A percentile compares a stretch with the other conserved stretches of the same genome.
phyloP scores from a whole-genome alignment of 23 tunicate genomes.

The Clavelina lepadiformis region DNA sequence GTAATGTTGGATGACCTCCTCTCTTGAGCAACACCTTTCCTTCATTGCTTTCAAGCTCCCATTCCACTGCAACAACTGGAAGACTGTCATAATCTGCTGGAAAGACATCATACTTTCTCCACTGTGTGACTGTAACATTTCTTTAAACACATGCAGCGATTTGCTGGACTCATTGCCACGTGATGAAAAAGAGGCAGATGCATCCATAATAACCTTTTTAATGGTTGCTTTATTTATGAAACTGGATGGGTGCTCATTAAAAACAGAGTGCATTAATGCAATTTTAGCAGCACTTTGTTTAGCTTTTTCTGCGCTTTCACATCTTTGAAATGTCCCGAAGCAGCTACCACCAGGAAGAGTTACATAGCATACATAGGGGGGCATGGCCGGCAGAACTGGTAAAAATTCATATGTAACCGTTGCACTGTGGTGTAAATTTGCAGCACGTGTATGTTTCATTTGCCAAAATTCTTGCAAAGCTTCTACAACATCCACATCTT shows the following conservation, averaged over 20 bases:
- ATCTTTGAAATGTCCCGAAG: constrained; percentile 50
- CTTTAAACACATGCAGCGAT: constrained; percentile 32
- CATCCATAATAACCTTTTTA: constrained; percentile 30
- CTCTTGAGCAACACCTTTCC: constrained; percentile 45
- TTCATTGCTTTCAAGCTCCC: constrained; percentile 74
- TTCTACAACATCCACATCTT: constrained; percentile 64
- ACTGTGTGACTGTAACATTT: constrained; percentile 33
- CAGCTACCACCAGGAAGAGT: constrained; percentile 83
- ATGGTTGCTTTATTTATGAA: constrained; percentile 27
- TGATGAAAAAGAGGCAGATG: constrained; percentile 24
- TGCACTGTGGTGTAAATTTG: constrained; percentile 2
- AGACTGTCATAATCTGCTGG: constrained; percentile 69
- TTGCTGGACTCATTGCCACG: neutral
- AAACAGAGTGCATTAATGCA: constrained; percentile 77
- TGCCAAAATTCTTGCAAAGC: constrained; percentile 85
- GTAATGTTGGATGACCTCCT: constrained; percentile 59
- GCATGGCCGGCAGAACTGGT: neutral
- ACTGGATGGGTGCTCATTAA: constrained; percentile 76
- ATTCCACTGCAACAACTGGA: constrained; percentile 92
- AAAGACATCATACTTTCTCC: constrained; percentile 61
- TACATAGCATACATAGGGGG: constrained; percentile 54
- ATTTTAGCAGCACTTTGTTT: constrained; percentile 85
- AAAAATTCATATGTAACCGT: constrained; percentile 26
- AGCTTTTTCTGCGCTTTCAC: constrained; percentile 42
- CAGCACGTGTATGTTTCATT: constrained; percentile 43